phyloP scores from a whole-genome alignment of 2,888 invertebrate species.

The Apodemia duryi region DNA sequence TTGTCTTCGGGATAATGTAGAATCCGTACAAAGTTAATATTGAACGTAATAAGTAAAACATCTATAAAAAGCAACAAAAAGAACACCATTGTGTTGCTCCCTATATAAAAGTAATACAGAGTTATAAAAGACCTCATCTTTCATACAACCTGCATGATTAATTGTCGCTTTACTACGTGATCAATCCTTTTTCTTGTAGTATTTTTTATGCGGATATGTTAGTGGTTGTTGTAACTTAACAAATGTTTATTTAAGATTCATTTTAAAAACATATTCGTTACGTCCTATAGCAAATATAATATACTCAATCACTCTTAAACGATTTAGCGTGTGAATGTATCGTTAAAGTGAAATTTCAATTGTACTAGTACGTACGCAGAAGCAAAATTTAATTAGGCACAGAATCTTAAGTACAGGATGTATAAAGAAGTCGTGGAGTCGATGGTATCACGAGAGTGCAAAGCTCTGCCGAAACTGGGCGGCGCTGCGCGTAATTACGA shows the following conservation, averaged over 20 bases:
- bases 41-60: too few species aligned
- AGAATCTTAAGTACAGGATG: conserved; percentile 18
- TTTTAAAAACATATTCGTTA: conserved; percentile 69
- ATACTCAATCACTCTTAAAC: conserved; percentile 48
- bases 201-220: conserved; percentile 37
- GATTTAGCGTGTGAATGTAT: conserved; percentile 53
- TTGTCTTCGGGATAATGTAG: too few species aligned
- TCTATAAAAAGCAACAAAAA: background rate
- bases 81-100: background rate
- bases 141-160: conserved; percentile 59
- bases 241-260: conserved; percentile 43
- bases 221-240: conserved; percentile 40
- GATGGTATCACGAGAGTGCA: conserved; percentile 56
- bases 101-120: conserved; percentile 22
- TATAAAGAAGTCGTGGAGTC: conserved; percentile 44
- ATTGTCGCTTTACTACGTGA: conserved; percentile 56
- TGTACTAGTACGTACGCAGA: conserved; percentile 29
- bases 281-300: conserved; percentile 38
- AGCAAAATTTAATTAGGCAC: conserved; percentile 53
- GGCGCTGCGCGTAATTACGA: conserved; percentile 60
- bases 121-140: conserved; percentile 38
- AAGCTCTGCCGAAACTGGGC: conserved; percentile 59
- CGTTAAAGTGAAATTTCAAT: conserved; percentile 37
- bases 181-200: conserved; percentile 53
- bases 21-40: too few species aligned